Base-by-base conservation (phyloP, 2,797 vertebrate species). In the Myripristis jacobus region DNA sequence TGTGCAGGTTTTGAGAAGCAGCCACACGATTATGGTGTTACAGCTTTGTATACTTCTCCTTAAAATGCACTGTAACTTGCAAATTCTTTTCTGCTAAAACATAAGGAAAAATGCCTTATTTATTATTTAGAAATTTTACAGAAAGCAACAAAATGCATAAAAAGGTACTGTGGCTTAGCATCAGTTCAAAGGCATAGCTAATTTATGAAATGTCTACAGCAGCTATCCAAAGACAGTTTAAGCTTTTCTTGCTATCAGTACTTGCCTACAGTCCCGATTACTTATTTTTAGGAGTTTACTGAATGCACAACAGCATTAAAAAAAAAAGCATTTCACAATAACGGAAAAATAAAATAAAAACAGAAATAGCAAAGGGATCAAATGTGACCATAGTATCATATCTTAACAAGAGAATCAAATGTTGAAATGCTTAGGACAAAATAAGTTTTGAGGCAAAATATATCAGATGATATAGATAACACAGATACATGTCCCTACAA, bases 1-100 rank as follows among this genome's bases (percentile, higher is more conserved):
- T 92, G 87, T 84, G 65, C 66, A 81, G 77, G 59, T 89, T 81
- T 70, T 22, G 51, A 55, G 60, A 22, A 1, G 6, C 19, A 19
- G 66, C 56, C 38, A 59, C 46, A 67, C 44, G 70, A 70, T 73
- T 73, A 80, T 77, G 73, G 62, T 5, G 22, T 51, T 22, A 24
- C 12, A 19, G 21, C 48, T 11, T 29, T 24, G 48, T 51, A 51
- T 13, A 16, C 38, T 47, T 62, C 60, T 80, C 66, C 57, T 75
- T 12, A 60, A 65, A 72, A 51, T 21, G 19, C 16, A 48, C 21
- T 15, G 31, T 58, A 73, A 57, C 1, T 19, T 21, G 41, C 18
- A 18, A 25, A 24, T 47, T 34, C 64, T 50, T 34, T 64, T 50
- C 24, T 3, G 2, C 68, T 48, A 55, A 61, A 53, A 13, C 4